Evolutionary conservation across 2,888 invertebrate genomes (phyloP), one percentile per base, ranked within the genome.

Genomic region (Eupelmus urozonus): DNA sequence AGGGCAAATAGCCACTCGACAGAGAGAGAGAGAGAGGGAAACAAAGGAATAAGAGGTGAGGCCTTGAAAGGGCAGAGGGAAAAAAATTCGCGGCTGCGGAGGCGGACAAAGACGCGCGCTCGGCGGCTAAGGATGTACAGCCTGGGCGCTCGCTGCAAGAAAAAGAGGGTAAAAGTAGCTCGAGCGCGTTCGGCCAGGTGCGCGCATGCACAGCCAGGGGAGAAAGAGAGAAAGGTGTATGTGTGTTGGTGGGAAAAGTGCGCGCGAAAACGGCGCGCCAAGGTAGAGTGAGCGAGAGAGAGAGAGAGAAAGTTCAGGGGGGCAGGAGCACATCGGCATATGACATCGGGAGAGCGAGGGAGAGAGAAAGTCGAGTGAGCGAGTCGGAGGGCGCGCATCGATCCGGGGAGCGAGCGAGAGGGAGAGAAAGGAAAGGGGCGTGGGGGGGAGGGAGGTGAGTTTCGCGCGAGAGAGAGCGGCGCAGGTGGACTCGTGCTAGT

Each of bases 181-280:
- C n/a, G 40, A 40, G 4, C 40, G 40, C 40, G 40, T 7, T 40
- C 11, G 40, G 11, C 4, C 4, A 7, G 4, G 40, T 40, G 4
- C 11, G 11, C 4, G 11, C 5, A 40, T 40, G 40, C 40, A 11
- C 4, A 40, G 40, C 7, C 57, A 1, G 1, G 57, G 2, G 57
- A 42, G 9, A 40, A 5, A 18, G 18, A 3, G 29, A 27, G 29
- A 27, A 5, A 45, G 42, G n/a, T 27, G n/a, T n/a, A n/a, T n/a
- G n/a, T n/a, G n/a, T n/a, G n/a, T n/a, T n/a, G 42, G 18, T 27
- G 34, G 66, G 1, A 66, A 51, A 53, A 51, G 60, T 42, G 67
- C 60, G 51, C 60, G 42, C 20, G 49, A 62, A 45, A 66, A 40
- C 34, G 53, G 53, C 29, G 53, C 29, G 53, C 53, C 27, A 49